Conservation (phyloP, 2,888 invertebrate species). For the Macaria notata region DNA sequence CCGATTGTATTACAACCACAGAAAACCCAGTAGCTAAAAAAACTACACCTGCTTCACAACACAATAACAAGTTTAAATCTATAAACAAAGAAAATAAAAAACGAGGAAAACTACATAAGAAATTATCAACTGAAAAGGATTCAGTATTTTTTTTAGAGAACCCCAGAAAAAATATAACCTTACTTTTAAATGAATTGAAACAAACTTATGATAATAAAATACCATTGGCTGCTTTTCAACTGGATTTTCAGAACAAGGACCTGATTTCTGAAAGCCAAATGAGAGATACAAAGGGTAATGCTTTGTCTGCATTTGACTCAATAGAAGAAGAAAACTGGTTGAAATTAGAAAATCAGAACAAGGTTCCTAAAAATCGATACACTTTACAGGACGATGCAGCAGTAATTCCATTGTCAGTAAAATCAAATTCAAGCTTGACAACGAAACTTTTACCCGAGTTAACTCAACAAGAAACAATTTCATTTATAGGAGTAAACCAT, state of each 20-base stretch:
- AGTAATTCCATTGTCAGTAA: too few species aligned
- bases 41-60: too few species aligned
- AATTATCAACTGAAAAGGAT: too few species aligned
- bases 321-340: slow-evolving; percentile 9
- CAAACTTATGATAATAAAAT: not conserved
- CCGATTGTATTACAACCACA: slow-evolving; percentile 16
- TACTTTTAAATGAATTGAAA: not conserved
- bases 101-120: too few species aligned
- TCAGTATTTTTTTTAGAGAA: not conserved
- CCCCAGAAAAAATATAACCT: not conserved
- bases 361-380: not conserved
- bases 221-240: not conserved
- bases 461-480: too few species aligned
- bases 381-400: too few species aligned
- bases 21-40: not conserved
- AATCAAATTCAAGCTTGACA: too few species aligned
- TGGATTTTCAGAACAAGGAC: slow-evolving; percentile 2
- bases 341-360: not conserved
- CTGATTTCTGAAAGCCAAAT: slow-evolving; percentile 15
- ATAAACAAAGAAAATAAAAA: too few species aligned
- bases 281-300: slow-evolving; percentile 3
- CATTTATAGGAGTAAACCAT: too few species aligned
- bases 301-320: slow-evolving; percentile 10
- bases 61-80: too few species aligned
- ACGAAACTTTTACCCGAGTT: too few species aligned